Conservation (phyloP, 1,140 invertebrate species). For the Zaprionus camerounensis region DNA sequence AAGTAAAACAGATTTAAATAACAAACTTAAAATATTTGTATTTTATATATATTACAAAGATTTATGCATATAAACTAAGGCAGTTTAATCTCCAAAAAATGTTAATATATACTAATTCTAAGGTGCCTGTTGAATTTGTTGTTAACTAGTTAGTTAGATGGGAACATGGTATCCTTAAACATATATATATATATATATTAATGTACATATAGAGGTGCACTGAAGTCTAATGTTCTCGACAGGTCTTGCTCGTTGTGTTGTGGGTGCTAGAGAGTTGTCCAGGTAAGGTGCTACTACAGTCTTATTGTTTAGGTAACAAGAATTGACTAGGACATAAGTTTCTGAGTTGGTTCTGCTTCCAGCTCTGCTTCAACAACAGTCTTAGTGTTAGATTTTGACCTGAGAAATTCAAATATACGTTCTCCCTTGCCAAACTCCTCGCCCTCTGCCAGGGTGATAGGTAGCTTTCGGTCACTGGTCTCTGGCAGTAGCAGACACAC, state of each 20-base stretch:
- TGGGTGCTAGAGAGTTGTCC: background rate
- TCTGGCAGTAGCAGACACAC: constrained; percentile 86
- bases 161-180: background rate
- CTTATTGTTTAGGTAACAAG: background rate
- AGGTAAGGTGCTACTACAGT: background rate
- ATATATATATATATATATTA: background rate
- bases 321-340: constrained; percentile 49
- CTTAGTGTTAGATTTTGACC: background rate
- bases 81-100: background rate
- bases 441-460: constrained; percentile 86
- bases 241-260: background rate
- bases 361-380: constrained; percentile 4
- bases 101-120: background rate
- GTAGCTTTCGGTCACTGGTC: constrained; percentile 85
- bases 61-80: background rate
- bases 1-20: background rate
- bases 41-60: background rate
- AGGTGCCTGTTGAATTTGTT: no score
- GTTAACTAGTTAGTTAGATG: no score
- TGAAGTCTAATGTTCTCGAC: background rate
- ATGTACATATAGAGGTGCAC: background rate
- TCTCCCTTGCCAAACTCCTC: constrained; percentile 86
- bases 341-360: constrained; percentile 41
- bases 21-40: background rate
- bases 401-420: constrained; percentile 70